phyloP scores from a whole-genome alignment of 2,797 vertebrate species.

The Crocidura indochinensis region DNA sequence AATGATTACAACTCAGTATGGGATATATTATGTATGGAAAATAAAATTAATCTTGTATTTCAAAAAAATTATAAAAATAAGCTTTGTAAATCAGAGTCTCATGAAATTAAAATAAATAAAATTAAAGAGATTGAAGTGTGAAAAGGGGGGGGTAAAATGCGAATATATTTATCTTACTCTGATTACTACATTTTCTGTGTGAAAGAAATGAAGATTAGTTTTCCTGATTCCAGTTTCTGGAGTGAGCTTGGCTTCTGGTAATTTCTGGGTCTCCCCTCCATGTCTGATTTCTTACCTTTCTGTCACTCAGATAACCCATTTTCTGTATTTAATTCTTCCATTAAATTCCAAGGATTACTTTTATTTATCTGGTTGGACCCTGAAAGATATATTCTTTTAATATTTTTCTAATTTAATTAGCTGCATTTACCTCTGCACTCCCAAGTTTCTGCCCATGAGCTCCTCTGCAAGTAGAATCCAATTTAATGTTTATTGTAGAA shows the following conservation, averaged over 20 bases:
- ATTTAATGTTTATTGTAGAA: conserved; percentile 68
- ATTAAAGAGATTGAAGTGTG: background rate
- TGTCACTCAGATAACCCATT: conserved; percentile 6
- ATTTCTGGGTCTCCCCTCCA: background rate
- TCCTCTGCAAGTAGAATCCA: conserved; percentile 69
- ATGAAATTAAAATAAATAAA: too few relatives aligned
- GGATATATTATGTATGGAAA: background rate
- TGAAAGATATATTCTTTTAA: conserved; percentile 56
- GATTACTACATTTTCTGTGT: background rate
- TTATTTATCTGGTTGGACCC: conserved; percentile 56
- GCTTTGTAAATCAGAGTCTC: too few relatives aligned
- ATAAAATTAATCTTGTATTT: conserved; percentile 13
- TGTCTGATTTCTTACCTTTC: background rate
- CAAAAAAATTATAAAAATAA: too few relatives aligned
- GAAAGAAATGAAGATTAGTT: background rate
- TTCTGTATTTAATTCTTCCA: conserved; percentile 40
- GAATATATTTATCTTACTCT: background rate
- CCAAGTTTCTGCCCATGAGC: conserved; percentile 28
- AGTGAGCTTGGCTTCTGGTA: background rate
- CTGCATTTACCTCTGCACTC: background rate
- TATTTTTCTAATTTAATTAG: conserved; percentile 66
- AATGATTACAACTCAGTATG: conserved; percentile 21
- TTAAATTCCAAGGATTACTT: conserved; percentile 63
- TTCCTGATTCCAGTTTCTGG: background rate
- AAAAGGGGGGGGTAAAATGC: background rate